A percentile compares a stretch with the other conserved stretches of the same genome.
Conservation (phyloP, 2,888 invertebrate species). For the Zaprionus bogoriensis region DNA sequence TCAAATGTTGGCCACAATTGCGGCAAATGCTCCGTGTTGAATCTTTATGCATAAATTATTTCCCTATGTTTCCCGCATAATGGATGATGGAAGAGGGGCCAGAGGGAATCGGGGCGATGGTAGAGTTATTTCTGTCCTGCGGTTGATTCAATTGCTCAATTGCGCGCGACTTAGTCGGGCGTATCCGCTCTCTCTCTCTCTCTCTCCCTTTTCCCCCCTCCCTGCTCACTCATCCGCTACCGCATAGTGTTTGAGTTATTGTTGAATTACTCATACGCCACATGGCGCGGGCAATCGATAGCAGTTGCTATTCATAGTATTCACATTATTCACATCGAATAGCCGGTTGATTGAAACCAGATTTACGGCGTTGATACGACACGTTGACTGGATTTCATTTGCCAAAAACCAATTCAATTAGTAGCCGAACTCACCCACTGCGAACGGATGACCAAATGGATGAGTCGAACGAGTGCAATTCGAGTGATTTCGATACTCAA, state of each 20-base stretch:
- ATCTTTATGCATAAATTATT: slow-evolving; percentile 34
- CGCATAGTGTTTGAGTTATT: slow-evolving; percentile 33
- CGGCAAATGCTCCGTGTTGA: slow-evolving; percentile 12
- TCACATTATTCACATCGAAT: neutral
- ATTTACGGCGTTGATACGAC: neutral
- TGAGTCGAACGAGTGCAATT: neutral
- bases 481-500: neutral
- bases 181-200: no score
- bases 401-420: neutral
- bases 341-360: slow-evolving; percentile 16
- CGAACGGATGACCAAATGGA: neutral
- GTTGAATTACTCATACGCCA: slow-evolving; percentile 61
- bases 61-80: neutral
- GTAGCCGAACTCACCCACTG: neutral
- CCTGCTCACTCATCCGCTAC: no score
- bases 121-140: neutral
- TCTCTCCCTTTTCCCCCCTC: no score
- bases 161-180: slow-evolving; percentile 40
- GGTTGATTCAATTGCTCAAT: slow-evolving; percentile 28
- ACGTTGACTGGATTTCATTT: slow-evolving; percentile 1
- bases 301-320: neutral
- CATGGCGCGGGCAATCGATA: slow-evolving; percentile 37
- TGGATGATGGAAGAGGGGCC: neutral
- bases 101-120: neutral
- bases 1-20: slow-evolving; percentile 17